These are phyloP conservation scores for Melanocharis versteri DNA, from an alignment of 2,113 vertebrate genomes.

Conservation along the genomic window DNA sequence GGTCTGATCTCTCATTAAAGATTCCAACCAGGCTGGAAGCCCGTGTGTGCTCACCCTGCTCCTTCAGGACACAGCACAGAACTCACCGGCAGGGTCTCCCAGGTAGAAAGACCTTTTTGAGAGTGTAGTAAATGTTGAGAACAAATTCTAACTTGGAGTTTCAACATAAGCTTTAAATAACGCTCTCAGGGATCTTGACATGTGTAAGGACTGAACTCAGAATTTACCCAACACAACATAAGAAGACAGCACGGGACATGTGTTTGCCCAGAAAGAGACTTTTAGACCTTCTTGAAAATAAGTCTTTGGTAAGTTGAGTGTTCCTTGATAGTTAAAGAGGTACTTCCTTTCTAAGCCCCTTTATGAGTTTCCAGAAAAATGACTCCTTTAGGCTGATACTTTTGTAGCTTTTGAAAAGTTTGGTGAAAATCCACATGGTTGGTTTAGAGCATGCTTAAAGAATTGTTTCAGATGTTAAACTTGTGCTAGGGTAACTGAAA, in stretches of 20 bases:
- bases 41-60: fast-evolving
- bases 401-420: slow-evolving; percentile 53
- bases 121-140: neutral
- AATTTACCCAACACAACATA: neutral
- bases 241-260: neutral
- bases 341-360: slow-evolving; percentile 43
- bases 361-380: slow-evolving; percentile 36
- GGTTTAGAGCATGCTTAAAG: slow-evolving; percentile 47
- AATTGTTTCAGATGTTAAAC: slow-evolving; percentile 64
- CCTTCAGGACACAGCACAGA: neutral
- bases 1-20: neutral
- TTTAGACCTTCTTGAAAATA: neutral
- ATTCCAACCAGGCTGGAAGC: neutral
- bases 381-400: slow-evolving; percentile 24
- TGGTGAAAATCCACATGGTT: slow-evolving; percentile 57
- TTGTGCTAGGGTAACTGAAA: slow-evolving; percentile 61
- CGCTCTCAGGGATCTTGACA: fast-evolving
- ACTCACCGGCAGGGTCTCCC: neutral
- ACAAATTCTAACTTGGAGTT: neutral
- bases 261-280: neutral
- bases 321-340: slow-evolving; percentile 1
- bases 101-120: neutral
- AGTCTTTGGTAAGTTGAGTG: neutral
- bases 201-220: neutral
- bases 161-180: neutral